phyloP scores from a whole-genome alignment of 1,140 invertebrate genomes.

The Microvelia longipes region DNA sequence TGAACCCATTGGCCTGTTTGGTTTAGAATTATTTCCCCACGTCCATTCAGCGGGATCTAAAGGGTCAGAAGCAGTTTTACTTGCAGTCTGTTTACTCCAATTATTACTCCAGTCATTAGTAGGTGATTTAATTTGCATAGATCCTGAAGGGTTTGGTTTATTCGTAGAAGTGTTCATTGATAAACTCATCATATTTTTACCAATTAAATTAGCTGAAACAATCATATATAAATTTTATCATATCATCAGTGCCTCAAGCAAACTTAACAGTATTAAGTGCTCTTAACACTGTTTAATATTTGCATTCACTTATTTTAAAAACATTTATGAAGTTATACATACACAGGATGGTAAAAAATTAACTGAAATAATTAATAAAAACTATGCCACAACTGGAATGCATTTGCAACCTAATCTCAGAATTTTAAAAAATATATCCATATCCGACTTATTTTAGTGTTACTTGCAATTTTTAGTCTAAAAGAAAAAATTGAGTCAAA shows the following conservation, averaged over 20 bases:
- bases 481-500: too few relatives aligned
- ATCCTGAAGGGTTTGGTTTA: not conserved
- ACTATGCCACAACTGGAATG: not conserved
- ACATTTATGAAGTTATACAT: not conserved
- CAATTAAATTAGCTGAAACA: conserved; percentile 1
- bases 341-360: not conserved
- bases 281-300: not conserved
- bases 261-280: not conserved
- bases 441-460: too few relatives aligned
- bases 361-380: not conserved
- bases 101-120: not conserved
- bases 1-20: not conserved
- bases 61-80: not conserved
- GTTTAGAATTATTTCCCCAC: not conserved
- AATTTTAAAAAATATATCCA: too few relatives aligned
- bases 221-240: not conserved
- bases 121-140: not conserved
- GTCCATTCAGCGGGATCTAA: not conserved
- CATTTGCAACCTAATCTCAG: not conserved
- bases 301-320: not conserved
- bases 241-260: not conserved
- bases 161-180: not conserved
- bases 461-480: too few relatives aligned
- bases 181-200: conserved; percentile 1
- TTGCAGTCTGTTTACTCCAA: not conserved